A percentile compares a stretch with the other conserved stretches of the same genome.
These are phyloP conservation scores for Microdon myrmicae DNA, from an alignment of 2,888 invertebrate species.

Conservation along the genomic window DNA sequence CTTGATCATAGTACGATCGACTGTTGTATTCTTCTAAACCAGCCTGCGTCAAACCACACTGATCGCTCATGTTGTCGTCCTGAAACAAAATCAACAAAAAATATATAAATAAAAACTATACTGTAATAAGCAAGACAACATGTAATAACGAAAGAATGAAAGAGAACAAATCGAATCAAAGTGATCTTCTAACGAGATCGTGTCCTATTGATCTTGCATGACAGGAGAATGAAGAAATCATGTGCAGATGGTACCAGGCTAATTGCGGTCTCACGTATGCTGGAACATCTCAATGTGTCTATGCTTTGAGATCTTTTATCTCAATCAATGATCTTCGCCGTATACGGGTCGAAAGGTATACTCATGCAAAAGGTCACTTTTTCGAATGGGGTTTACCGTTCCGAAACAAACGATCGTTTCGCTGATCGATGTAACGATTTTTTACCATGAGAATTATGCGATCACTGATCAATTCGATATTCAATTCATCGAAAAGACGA, in stretches of 20 bases:
- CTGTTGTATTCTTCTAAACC: conserved; percentile 79
- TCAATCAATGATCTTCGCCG: conserved; percentile 33
- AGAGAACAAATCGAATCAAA: conserved; percentile 28
- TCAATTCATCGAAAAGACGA: conserved; percentile 6
- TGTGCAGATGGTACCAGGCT: conserved; percentile 19
- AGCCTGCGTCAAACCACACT: conserved; percentile 71
- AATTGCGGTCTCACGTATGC: conserved; percentile 48
- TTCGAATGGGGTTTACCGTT: conserved; percentile 1
- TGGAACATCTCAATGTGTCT: conserved; percentile 41
- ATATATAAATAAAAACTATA: conserved; percentile 3
- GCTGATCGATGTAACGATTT: conserved; percentile 36
- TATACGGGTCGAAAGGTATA: conserved; percentile 11
- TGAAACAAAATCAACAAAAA: conserved; percentile 52
- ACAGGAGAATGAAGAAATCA: conserved; percentile 45
- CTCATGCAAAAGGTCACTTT: conserved; percentile 36
- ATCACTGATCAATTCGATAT: conserved; percentile 21
- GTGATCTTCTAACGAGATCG: conserved; percentile 26
- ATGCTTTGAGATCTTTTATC: conserved; percentile 28
- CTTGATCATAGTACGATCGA: conserved; percentile 72
- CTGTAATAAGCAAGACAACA: conserved; percentile 21
- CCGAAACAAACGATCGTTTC: conserved; percentile 31
- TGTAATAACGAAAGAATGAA: conserved; percentile 8
- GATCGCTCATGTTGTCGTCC: conserved; percentile 65
- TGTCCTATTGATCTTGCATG: conserved; percentile 13
- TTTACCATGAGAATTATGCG: too few relatives aligned